Evolutionary conservation across 2,888 invertebrate species (phyloP), one percentile per base, ranked within the genome.

Genomic region (Lamellibrachia satsuma): DNA sequence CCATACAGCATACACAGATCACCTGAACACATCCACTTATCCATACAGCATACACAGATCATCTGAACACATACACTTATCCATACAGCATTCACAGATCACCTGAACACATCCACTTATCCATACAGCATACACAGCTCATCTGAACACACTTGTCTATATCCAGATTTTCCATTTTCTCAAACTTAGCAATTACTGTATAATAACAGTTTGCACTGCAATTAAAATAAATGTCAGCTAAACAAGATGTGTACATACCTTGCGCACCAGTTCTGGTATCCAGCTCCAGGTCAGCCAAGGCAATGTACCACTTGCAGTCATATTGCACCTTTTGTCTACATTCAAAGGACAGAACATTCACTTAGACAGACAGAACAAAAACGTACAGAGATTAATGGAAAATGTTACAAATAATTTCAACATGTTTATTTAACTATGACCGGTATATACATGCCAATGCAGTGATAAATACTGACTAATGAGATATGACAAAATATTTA

Each of bases 221-320:
- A 39, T 39, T 39, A 39, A 39, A 39, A 39, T 39, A 91, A 91
- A 91, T 6, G 91, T 51, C 27, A 1, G 15, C 9, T 52, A 91
- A 51, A 91, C 22, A 27, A 52, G 39, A 91, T 27, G 39, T 52
- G 91, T 52, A 52, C 91, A 8, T 9, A 91, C 91, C 91, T 51
- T 91, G 91, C 0, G 57, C 91, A 91, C 91, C 57, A 0, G 57
- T 91, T 7, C 57, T 91, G 11, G 52, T 91, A 15, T 52, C 55
- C 11, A 91, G 52, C 57, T 52, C 97, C 57, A 98, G 98, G 96
- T 98, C 98, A 94, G 98, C 97, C 90, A 99, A 97, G 0, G 98
- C 98, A 95, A 99, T 98, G 96, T 98, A 98, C 99, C 99, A 99
- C 96, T 99, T 99, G 95, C 98, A 97, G 96, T 99, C 99, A 96